phyloP scores from a whole-genome alignment of 64 coral and sea anemone species.

The Actinia tenebrosa region DNA sequence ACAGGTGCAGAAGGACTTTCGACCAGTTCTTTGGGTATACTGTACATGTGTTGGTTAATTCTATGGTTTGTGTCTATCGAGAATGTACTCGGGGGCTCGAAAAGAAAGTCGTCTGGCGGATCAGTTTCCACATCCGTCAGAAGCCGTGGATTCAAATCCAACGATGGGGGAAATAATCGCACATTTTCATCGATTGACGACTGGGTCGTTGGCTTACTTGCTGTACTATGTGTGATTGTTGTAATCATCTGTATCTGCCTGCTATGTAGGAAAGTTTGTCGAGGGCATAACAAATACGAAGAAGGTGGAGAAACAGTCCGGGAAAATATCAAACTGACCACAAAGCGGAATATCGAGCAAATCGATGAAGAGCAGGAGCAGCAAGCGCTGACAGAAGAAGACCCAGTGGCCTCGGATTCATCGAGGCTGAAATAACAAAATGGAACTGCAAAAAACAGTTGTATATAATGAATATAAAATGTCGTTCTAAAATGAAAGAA shows the following conservation, averaged over 20 bases:
- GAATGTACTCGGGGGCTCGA: neutral
- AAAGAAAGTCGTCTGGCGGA: neutral
- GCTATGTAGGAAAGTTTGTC: neutral
- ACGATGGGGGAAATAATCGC: neutral
- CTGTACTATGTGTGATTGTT: neutral
- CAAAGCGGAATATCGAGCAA: neutral
- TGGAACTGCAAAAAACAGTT: too few relatives aligned
- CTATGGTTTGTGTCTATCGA: neutral
- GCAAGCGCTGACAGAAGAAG: neutral
- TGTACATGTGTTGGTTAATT: neutral
- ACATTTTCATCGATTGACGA: neutral
- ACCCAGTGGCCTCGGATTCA: neutral
- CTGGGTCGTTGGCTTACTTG: neutral
- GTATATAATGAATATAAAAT: too few relatives aligned
- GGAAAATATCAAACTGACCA: neutral
- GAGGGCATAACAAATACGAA: neutral
- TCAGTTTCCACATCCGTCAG: neutral
- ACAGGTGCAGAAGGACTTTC: neutral
- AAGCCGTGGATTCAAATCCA: neutral
- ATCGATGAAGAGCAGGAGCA: neutral
- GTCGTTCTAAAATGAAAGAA: too few relatives aligned
- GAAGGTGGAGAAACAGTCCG: neutral
- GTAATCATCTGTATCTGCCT: neutral
- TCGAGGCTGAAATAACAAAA: neutral
- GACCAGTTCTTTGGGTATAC: neutral